Percentiles rank a stretch among this genome's conserved stretches.
Evolutionary conservation across 2,797 vertebrate species (phyloP).

Genomic region (Numenius phaeopus): DNA sequence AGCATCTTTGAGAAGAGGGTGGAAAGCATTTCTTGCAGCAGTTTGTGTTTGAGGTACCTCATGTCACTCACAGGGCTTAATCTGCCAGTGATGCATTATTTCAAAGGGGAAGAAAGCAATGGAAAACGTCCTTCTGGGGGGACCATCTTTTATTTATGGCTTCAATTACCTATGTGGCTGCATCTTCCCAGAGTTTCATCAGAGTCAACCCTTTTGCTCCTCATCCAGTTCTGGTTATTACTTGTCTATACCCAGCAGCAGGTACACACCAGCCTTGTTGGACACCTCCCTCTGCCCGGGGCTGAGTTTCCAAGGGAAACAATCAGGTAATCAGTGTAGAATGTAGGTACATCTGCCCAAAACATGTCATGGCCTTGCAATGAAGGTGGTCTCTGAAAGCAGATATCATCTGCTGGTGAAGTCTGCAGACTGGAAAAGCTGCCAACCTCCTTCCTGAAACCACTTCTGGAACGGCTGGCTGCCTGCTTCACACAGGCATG

Average conservation of each 20-base stretch:
- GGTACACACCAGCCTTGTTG: background rate
- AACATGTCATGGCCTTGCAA: background rate
- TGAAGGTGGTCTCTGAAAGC: background rate
- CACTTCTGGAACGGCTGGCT: constrained; percentile 16
- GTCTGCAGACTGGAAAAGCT: background rate
- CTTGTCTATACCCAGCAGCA: background rate
- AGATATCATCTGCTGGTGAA: background rate
- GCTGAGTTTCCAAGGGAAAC: background rate
- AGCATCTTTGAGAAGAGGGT: constrained; percentile 5
- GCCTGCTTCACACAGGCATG: background rate
- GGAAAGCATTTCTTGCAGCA: constrained; percentile 26
- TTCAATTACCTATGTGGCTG: background rate
- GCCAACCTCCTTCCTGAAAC: constrained; percentile 12
- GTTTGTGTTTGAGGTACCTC: background rate
- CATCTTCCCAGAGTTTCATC: background rate
- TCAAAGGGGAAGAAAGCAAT: background rate
- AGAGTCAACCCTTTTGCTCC: background rate
- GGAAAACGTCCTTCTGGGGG: background rate
- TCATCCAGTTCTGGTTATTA: background rate
- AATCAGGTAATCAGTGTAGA: background rate
- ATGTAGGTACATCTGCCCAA: background rate
- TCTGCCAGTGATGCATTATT: background rate
- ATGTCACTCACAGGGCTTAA: background rate
- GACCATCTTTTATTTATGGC: background rate
- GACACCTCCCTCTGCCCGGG: background rate